Evolutionary conservation across 2,797 vertebrate genomes (phyloP).

Genomic region (Vultur gryphus): DNA sequence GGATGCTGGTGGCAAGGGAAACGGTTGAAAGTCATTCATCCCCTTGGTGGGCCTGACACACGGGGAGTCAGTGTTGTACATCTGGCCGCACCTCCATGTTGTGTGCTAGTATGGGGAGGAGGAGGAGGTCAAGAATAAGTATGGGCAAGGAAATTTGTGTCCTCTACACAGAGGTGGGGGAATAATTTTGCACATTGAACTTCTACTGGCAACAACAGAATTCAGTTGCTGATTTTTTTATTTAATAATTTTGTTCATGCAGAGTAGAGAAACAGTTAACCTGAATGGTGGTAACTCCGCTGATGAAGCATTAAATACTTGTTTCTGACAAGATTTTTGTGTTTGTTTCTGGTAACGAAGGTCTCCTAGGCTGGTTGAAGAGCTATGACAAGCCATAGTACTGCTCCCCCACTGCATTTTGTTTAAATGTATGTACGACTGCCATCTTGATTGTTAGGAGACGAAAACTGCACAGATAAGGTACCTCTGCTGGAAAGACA

Average conservation of each 20-base stretch:
- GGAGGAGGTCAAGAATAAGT: neutral
- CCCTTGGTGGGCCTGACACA: neutral
- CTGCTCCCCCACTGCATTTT: neutral
- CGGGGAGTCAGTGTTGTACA: no score
- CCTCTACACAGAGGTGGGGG: neutral
- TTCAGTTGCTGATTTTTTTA: neutral
- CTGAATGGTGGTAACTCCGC: neutral
- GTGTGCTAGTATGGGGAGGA: neutral
- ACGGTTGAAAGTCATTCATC: no score
- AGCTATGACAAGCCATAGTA: neutral
- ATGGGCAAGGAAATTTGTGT: neutral
- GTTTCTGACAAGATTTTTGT: neutral
- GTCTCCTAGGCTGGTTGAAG: neutral
- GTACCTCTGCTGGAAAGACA: neutral
- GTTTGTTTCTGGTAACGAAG: neutral
- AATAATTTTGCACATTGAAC: fast-evolving
- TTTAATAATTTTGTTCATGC: neutral
- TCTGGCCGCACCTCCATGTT: fast-evolving
- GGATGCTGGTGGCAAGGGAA: neutral
- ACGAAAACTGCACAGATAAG: neutral
- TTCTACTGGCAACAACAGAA: neutral
- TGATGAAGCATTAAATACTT: neutral
- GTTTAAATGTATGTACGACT: neutral
- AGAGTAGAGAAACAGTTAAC: neutral
- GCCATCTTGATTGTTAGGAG: neutral